phyloP scores from a whole-genome alignment of 2,113 vertebrate genomes.

The Gymnobelideus leadbeateri region DNA sequence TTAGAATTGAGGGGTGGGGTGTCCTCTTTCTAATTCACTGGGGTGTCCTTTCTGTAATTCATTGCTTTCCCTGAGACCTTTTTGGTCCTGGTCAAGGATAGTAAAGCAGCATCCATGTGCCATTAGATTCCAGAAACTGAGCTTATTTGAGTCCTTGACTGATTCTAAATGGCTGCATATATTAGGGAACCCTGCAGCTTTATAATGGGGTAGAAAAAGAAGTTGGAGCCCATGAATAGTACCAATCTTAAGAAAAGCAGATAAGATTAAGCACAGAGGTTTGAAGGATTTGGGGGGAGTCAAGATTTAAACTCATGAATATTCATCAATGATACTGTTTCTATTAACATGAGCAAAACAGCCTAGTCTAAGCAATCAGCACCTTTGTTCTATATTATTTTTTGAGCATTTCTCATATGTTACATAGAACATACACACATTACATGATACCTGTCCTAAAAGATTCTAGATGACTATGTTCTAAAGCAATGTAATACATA shows the following conservation, averaged over 20 bases:
- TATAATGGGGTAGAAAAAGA: neutral
- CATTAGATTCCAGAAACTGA: neutral
- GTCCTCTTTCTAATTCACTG: neutral
- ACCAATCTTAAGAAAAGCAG: neutral
- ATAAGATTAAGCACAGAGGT: neutral
- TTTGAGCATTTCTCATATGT: neutral
- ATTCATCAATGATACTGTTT: neutral
- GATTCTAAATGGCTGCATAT: neutral
- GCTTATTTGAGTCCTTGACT: neutral
- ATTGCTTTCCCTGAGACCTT: neutral
- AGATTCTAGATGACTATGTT: neutral
- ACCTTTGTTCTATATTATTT: neutral
- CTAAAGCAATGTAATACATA: neutral
- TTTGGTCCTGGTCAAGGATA: neutral
- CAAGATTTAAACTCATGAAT: neutral
- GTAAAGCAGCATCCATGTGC: neutral
- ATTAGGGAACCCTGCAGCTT: neutral
- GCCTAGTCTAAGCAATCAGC: neutral
- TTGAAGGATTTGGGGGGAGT: neutral
- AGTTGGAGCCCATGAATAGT: neutral
- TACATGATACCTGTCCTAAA: neutral
- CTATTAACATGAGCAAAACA: neutral
- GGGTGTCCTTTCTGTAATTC: neutral
- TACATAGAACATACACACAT: neutral
- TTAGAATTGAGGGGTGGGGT: neutral